Evolutionary conservation across 2,888 invertebrate species (phyloP), one percentile per base, ranked within the genome.

Genomic region (Eutolmus rufibarbis): DNA sequence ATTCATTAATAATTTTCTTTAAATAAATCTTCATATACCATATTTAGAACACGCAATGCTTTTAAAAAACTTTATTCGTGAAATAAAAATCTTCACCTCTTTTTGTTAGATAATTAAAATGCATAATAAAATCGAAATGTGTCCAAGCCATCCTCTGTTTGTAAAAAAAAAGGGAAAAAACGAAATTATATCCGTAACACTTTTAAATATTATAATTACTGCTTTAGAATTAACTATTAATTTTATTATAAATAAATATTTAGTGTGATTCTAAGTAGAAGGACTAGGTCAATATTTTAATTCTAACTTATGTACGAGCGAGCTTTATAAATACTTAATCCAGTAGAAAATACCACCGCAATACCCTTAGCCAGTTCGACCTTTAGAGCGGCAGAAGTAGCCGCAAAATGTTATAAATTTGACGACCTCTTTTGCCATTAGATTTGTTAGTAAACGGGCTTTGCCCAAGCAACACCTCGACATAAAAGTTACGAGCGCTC

Each of bases 371-470:
- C n/a, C 51, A 56, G 56, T 8, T 0, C 82, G 57, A 82, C 82
- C 23, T 31, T 56, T 51, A 34, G 31, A 31, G 82, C 82, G 82
- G 34, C 51, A 82, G 31, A 37, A 84, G 85, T 43, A n/a, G 85
- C 16, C 46, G 66, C 86, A 82, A 86, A 88, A 88, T 88, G 88
- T 88, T 91, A 91, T 91, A 91, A 91, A 91, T 91, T 91, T 91
- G 90, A 91, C 90, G 90, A 91, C 90, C 90, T 89, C 89, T 90
- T 89, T 90, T 90, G 90, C 89, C 89, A 90, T 90, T 89, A 90
- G 90, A 91, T 91, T 91, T 91, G 91, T 91, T 90, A 90, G 90
- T 90, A 89, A 89, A 90, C 89, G 89, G 90, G 90, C 90, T 90
- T 90, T 90, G 90, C 89, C 89, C 89, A 89, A 90, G 90, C 88